A percentile compares a stretch with the other conserved stretches of the same genome.
Conservation (phyloP, 2,797 vertebrate genomes). For the Coranthus polyacanthus region DNA sequence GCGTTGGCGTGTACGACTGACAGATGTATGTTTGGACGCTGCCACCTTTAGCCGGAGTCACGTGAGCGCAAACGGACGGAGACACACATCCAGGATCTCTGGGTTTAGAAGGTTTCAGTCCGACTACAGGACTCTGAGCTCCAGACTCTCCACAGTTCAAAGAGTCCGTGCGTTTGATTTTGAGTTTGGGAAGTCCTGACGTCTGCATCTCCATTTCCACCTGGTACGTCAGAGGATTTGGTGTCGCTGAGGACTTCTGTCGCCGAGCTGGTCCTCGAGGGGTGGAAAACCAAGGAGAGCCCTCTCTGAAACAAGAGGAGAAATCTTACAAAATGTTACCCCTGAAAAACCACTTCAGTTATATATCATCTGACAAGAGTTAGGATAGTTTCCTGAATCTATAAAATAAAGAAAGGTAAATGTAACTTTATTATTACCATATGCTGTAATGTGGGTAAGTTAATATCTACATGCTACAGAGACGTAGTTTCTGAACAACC, state of each 20-base stretch:
- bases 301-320: too few species aligned
- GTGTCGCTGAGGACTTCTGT: slow-evolving; percentile 19
- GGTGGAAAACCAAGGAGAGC: slow-evolving; percentile 67
- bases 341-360: too few species aligned
- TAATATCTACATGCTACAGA: too few species aligned
- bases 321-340: too few species aligned
- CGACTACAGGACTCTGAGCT: slow-evolving; percentile 48
- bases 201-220: slow-evolving; percentile 93
- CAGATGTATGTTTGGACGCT: slow-evolving; percentile 93
- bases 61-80: slow-evolving; percentile 84
- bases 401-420: too few species aligned
- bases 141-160: slow-evolving; percentile 44
- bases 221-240: slow-evolving; percentile 83
- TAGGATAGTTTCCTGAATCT: too few species aligned
- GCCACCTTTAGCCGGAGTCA: slow-evolving; percentile 83
- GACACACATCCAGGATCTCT: slow-evolving; percentile 85
- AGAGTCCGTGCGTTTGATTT: slow-evolving; percentile 88
- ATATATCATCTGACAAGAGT: too few species aligned
- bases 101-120: slow-evolving; percentile 74
- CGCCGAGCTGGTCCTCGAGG: slow-evolving; percentile 59
- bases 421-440: too few species aligned
- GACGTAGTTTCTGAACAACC: too few species aligned
- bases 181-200: slow-evolving; percentile 92
- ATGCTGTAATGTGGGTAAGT: too few species aligned
- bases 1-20: slow-evolving; percentile 93